Evolutionary conservation across 2,888 invertebrate species (phyloP), one percentile per base, ranked within the genome.

Genomic region (Onchidella celtica): DNA sequence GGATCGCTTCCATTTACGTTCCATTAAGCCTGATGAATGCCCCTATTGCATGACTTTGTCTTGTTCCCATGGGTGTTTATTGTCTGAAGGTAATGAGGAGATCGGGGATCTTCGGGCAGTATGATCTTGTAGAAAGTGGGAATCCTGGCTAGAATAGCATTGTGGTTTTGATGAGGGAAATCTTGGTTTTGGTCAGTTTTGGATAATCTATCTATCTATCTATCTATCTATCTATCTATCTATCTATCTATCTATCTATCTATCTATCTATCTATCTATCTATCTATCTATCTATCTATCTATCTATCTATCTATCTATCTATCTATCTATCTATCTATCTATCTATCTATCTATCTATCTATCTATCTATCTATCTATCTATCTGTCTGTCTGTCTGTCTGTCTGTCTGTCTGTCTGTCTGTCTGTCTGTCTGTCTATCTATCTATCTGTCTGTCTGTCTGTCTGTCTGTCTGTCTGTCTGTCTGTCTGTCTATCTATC

Each of bases 171-270:
- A n/a, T n/a, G n/a, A n/a, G n/a, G n/a, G n/a, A n/a, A n/a, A n/a
- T n/a, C n/a, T n/a, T n/a, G n/a, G n/a, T n/a, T n/a, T n/a, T n/a
- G n/a, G n/a, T n/a, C n/a, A n/a, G n/a, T n/a, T n/a, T n/a, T n/a
- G n/a, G n/a, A n/a, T n/a, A n/a, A 68, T 68, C 29, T n/a, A 24
- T 21, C 24, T 40, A 70, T 70, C 29, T 72, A 27, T 32, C 0
- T 72, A 72, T 72, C 0, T 72, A 72, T 72, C 11, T 72, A 72
- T 72, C 11, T 72, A 72, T 72, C 11, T 57, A 72, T 72, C 11
- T 72, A 72, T 57, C 11, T 72, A 72, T 72, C 2, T 72, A 72
- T 57, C 11, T 72, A 57, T 72, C 11, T 72, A 72, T 72, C 11
- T 69, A 69, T 69, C 14, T 69, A 69, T 69, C 14, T 69, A 69